Evolutionary conservation across 1,140 invertebrate genomes (phyloP).

Genomic region (Lordiphosa stackelbergi): DNA sequence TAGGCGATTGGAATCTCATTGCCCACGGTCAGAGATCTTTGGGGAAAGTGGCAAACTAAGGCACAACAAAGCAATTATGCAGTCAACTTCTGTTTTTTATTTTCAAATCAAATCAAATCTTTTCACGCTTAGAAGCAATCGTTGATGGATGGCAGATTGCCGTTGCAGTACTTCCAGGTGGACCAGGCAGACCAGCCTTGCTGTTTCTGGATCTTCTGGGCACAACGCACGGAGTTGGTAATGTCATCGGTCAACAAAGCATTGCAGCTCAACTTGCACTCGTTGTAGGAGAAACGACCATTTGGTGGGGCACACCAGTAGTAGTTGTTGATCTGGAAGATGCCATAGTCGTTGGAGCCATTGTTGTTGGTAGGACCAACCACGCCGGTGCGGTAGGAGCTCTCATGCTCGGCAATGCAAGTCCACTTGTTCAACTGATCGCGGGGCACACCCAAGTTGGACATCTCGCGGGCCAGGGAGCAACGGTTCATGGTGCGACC

Average conservation of each 20-base stretch:
- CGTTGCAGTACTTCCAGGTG: slow-evolving; percentile 49
- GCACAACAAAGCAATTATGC: slow-evolving; percentile 9
- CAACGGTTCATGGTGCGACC: slow-evolving; percentile 42
- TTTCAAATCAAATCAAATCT: slow-evolving; percentile 17
- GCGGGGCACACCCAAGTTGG: slow-evolving; percentile 29
- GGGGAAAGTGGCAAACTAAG: slow-evolving; percentile 24
- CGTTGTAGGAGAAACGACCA: slow-evolving; percentile 33
- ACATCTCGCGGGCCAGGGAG: slow-evolving; percentile 43
- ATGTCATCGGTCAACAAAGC: slow-evolving; percentile 37
- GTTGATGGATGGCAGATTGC: slow-evolving; percentile 1
- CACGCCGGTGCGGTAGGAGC: slow-evolving; percentile 34
- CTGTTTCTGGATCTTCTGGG: slow-evolving; percentile 32
- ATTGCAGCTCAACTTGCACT: slow-evolving; percentile 36
- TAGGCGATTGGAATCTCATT: slow-evolving; percentile 27
- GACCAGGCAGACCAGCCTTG: slow-evolving; percentile 58
- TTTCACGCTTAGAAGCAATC: slow-evolving; percentile 4
- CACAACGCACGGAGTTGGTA: slow-evolving; percentile 36
- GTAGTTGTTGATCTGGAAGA: slow-evolving; percentile 62
- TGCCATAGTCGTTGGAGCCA: slow-evolving; percentile 54
- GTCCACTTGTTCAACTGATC: slow-evolving; percentile 37
- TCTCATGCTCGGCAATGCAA: slow-evolving; percentile 44
- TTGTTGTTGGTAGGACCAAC: slow-evolving; percentile 46
- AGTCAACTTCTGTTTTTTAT: slow-evolving; percentile 15
- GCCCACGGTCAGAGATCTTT: slow-evolving; percentile 19
- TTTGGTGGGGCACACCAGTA: slow-evolving; percentile 54